Conservation (phyloP, 2,113 vertebrate genomes). For the Gopherus evgoodei region DNA sequence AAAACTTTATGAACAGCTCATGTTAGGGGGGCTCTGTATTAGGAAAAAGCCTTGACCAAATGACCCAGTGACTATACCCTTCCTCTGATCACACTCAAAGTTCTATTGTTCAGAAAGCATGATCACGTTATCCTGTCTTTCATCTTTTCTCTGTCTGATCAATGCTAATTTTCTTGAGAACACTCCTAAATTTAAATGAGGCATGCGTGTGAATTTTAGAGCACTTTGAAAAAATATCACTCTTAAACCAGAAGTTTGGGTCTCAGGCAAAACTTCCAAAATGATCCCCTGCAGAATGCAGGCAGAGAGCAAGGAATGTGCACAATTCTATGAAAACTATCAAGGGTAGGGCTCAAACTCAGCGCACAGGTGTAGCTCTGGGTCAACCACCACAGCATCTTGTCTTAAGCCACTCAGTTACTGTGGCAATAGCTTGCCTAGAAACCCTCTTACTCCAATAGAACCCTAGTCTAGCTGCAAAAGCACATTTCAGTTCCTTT, state of each 20-base stretch:
- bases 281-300: not conserved
- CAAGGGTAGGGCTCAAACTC: not conserved
- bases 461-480: not conserved
- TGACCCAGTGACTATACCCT: not conserved
- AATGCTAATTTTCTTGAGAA: not conserved
- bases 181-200: not conserved
- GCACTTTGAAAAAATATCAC: not conserved
- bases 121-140: not conserved
- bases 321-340: not conserved
- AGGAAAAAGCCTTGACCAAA: not conserved
- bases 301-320: not conserved
- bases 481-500: not conserved
- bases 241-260: not conserved
- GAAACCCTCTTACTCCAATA: slow-evolving; percentile 14
- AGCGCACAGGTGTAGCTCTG: not conserved
- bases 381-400: not conserved
- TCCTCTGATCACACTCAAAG: not conserved
- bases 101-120: not conserved
- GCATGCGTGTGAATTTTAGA: not conserved
- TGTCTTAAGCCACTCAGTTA: not conserved
- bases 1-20: not conserved
- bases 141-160: not conserved
- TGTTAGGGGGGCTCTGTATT: not conserved
- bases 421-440: not conserved
- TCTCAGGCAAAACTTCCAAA: not conserved